Conservation (phyloP, 2,113 vertebrate species). For the Geococcyx californianus region DNA sequence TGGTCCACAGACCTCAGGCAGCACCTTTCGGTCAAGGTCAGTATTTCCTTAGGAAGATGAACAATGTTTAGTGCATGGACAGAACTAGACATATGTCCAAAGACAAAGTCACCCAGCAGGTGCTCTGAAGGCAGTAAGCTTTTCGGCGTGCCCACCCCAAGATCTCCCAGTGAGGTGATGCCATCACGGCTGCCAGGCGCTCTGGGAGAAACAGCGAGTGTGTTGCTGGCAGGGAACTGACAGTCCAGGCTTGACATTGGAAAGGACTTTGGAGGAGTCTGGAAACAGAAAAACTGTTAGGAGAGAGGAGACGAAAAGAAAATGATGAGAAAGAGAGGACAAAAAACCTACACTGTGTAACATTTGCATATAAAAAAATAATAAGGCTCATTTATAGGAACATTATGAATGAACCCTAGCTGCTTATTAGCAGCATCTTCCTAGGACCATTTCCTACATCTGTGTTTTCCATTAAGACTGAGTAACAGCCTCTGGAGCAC, state of each 20-base stretch:
- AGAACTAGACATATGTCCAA: not conserved
- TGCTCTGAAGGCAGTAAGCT: not conserved
- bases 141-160: not conserved
- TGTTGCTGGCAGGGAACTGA: not conserved
- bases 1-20: not conserved
- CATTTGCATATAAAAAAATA: not conserved
- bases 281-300: not conserved
- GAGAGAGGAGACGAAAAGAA: not conserved
- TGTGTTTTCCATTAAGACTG: not conserved
- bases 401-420: not conserved
- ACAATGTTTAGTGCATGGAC: not conserved
- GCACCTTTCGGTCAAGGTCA: not conserved
- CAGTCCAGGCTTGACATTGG: not conserved
- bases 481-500: not conserved
- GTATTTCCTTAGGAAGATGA: not conserved
- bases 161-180: not conserved
- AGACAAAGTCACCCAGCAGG: not conserved
- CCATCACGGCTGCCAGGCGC: not conserved
- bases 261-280: not conserved
- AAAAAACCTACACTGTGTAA: not conserved
- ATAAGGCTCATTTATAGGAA: not conserved
- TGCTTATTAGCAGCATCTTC: not conserved
- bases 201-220: accelerated
- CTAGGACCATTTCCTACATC: not conserved
- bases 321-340: not conserved